A percentile compares a stretch with the other conserved stretches of the same genome.
Evolutionary conservation across 2,113 vertebrate genomes (phyloP).

Genomic region (Chlorocebus sabaeus): DNA sequence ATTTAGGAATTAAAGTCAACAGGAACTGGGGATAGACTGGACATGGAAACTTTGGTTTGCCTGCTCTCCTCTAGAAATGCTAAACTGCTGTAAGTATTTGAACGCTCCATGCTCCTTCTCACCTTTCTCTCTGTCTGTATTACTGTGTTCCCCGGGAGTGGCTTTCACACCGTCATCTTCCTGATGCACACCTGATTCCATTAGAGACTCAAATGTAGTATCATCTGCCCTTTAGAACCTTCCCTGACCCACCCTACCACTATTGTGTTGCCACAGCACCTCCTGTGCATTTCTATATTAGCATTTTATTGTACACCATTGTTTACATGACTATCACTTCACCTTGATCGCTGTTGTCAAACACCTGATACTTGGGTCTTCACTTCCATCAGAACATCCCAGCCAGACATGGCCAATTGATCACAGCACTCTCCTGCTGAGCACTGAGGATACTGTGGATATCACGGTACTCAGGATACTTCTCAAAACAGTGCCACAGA

Average conservation of each 20-base stretch:
- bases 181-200: not conserved
- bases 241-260: not conserved
- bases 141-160: not conserved
- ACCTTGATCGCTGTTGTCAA: not conserved
- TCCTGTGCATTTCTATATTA: too few relatives aligned
- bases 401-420: not conserved
- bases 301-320: rapidly evolving
- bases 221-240: not conserved
- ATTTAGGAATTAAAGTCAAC: not conserved
- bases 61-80: not conserved
- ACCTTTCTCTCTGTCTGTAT: not conserved
- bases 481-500: not conserved
- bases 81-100: not conserved
- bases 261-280: rapidly evolving
- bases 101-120: not conserved
- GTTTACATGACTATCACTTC: rapidly evolving
- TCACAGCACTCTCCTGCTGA: not conserved
- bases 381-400: not conserved
- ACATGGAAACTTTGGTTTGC: not conserved
- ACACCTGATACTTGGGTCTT: not conserved
- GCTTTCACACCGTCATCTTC: not conserved
- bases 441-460: too few relatives aligned
- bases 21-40: rapidly evolving
- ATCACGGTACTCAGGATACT: not conserved
- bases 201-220: not conserved